Evolutionary conservation across 2,888 invertebrate genomes (phyloP).

Genomic region (Neoitamus cyanurus): DNA sequence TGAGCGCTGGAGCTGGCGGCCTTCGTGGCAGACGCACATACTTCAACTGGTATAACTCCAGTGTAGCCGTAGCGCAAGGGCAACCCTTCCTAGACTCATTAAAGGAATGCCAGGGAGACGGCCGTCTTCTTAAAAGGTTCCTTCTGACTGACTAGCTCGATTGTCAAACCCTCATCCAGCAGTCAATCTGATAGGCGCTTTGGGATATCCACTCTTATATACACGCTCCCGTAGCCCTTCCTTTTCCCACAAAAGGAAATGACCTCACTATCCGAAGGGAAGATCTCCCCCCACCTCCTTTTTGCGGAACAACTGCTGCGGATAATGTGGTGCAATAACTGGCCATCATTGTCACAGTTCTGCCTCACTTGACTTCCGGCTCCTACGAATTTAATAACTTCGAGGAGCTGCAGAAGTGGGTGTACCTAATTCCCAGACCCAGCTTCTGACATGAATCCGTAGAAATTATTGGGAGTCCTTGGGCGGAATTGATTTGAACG

Average conservation of each 20-base stretch:
- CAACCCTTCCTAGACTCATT: neutral
- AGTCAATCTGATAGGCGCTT: neutral
- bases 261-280: neutral
- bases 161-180: conserved; percentile 2
- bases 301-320: neutral
- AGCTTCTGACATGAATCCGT: neutral
- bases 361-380: neutral
- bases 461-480: neutral
- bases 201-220: neutral
- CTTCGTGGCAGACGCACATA: neutral
- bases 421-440: neutral
- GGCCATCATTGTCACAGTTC: neutral
- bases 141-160: neutral
- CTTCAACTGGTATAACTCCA: neutral
- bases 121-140: neutral
- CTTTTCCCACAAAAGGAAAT: neutral
- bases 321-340: conserved; percentile 15
- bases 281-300: neutral
- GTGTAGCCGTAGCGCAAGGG: neutral
- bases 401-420: neutral
- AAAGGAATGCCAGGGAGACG: neutral
- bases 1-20: neutral
- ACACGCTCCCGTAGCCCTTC: neutral
- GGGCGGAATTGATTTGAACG: neutral
- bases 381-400: neutral